A percentile compares a stretch with the other conserved stretches of the same genome.
Evolutionary conservation across 2,797 vertebrate genomes (phyloP).

Genomic region (Pipistrellus pipistrellus): DNA sequence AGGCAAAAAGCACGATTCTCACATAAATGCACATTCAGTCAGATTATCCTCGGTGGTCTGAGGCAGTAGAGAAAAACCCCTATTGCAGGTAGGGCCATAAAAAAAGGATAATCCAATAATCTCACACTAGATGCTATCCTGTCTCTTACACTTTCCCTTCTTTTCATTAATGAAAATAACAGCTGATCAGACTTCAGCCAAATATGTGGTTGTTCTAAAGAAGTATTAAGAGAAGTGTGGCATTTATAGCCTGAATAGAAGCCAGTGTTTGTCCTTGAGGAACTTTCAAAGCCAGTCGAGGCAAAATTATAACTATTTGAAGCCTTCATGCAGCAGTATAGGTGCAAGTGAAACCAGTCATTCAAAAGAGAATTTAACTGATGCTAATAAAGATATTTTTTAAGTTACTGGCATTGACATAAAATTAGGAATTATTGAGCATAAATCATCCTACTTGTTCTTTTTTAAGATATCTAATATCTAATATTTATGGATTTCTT

Average conservation of each 20-base stretch:
- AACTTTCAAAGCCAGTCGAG: neutral
- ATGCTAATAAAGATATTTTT: neutral
- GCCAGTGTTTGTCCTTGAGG: neutral
- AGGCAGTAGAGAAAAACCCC: neutral
- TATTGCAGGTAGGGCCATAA: neutral
- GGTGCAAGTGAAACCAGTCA: neutral
- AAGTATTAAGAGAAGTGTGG: neutral
- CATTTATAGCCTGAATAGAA: neutral
- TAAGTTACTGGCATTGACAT: neutral
- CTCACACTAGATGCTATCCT: neutral
- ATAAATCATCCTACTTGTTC: neutral
- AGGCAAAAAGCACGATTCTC: neutral
- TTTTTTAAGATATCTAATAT: constrained; percentile 2
- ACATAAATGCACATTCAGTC: neutral
- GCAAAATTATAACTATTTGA: neutral
- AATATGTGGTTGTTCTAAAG: neutral
- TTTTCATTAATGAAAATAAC: constrained; percentile 28
- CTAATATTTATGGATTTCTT: neutral
- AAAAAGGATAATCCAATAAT: neutral
- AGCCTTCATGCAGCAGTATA: neutral
- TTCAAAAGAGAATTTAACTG: neutral
- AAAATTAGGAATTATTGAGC: constrained; percentile 9
- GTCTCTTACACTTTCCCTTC: neutral
- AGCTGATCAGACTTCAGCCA: neutral
- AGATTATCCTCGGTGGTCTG: neutral